Base-by-base conservation (phyloP, 2,888 invertebrate species). In the Pseudeuparius sepicola region DNA sequence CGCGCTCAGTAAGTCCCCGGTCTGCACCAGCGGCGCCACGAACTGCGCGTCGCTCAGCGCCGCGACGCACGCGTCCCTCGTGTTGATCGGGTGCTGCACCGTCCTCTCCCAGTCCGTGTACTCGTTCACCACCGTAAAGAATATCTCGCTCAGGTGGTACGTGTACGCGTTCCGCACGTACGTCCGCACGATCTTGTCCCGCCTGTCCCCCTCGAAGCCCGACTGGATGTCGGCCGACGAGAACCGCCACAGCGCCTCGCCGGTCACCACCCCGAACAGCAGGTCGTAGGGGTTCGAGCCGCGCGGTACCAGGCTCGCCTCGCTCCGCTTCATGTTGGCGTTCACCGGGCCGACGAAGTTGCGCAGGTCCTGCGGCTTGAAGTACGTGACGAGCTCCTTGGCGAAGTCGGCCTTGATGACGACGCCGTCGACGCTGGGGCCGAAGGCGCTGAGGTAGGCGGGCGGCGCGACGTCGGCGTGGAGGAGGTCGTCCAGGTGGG, bases 41-140 rank as follows among this genome's bases (percentile, higher is more conserved):
- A 88, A 92, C 57, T 90, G 87, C 2, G 92, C 92, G 60, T 94
- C 93, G 43, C 92, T 90, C 24, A 97, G 64, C 4, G 96, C 88
- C 24, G 90, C 84, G 39, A 96, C 78, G 3, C 90, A 84, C 7
- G 88, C 83, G 56, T 90, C 89, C 42, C 88, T 70, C 4, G 86
- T 85, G 55, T 86, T 88, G 49, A 86, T 82, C 28, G 89, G 88
- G 61, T 87, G 88, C 63, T 87, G 74, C 16, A 87, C 85, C 51
- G 88, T 88, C 60, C 83, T 71, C 62, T 89, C 89, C 96, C 96
- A 97, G 63, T 96, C 93, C 38, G 94, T 96, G 66, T 97, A 97
- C 57, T 96, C 94, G 62, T 94, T 94, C 47, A 90, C 85, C 47
- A 94, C 85, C 46, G 96, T 90, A 61, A 87, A 87, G 67, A 92